Evolutionary conservation across 1,140 invertebrate species (phyloP).

Genomic region (Drosophila repleta): DNA sequence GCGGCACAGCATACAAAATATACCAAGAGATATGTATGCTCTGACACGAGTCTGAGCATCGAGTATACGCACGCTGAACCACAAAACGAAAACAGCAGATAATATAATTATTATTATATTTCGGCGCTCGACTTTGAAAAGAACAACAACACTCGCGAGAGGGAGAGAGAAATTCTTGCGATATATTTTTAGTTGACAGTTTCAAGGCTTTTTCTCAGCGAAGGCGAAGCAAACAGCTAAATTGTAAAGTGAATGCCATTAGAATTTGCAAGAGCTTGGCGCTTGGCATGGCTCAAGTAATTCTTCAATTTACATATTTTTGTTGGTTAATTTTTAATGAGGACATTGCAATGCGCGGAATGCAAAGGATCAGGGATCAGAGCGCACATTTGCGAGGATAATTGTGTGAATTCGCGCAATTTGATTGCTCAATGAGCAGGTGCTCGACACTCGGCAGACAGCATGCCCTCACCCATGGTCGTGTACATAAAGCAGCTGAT

Average conservation of each 20-base stretch:
- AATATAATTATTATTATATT: conserved; percentile 69
- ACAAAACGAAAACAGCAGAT: conserved; percentile 54
- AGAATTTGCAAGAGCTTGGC: conserved; percentile 44
- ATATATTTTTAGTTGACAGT: conserved; percentile 83
- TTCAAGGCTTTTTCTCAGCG: conserved; percentile 69
- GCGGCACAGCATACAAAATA: conserved; percentile 61
- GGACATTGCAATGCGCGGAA: conserved; percentile 24
- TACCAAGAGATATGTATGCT: conserved; percentile 16
- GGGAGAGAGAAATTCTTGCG: conserved; percentile 56
- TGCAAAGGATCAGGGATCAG: conserved; percentile 14
- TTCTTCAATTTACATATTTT: conserved; percentile 58
- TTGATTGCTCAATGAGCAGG: conserved; percentile 67
- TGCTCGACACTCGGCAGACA: conserved; percentile 1
- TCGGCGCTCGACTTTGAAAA: conserved; percentile 14
- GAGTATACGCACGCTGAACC: conserved; percentile 17
- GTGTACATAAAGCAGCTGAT: conserved; percentile 51
- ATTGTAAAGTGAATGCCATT: conserved; percentile 49
- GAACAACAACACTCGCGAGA: conserved; percentile 11
- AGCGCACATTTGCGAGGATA: conserved; percentile 34
- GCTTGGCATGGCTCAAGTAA: conserved; percentile 27
- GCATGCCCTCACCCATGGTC: background rate
- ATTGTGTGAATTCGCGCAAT: conserved; percentile 62
- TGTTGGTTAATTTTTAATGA: conserved; percentile 61
- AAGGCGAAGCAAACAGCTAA: conserved; percentile 47
- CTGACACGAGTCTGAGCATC: conserved; percentile 29